phyloP scores from a whole-genome alignment of 2,888 invertebrate species.

The Plebejus melissa region DNA sequence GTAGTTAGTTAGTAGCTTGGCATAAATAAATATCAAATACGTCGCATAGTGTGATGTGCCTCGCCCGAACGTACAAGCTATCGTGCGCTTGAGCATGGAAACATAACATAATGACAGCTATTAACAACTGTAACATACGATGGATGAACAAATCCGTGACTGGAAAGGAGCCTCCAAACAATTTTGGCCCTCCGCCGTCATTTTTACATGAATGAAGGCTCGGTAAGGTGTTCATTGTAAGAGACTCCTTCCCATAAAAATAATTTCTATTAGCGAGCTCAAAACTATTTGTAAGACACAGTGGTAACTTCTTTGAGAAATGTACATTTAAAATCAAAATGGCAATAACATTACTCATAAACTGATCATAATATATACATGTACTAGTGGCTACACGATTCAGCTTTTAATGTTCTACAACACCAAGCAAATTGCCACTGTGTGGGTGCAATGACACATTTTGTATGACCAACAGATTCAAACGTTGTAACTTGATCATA shows the following conservation, averaged over 20 bases:
- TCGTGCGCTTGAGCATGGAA: neutral
- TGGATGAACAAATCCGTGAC: neutral
- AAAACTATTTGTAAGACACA: conserved; percentile 21
- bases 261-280: conserved; percentile 7
- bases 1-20: neutral
- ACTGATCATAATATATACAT: conserved; percentile 1
- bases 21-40: neutral
- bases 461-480: neutral
- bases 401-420: neutral
- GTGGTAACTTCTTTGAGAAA: conserved; percentile 26
- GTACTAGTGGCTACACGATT: neutral
- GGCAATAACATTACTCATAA: conserved; percentile 23
- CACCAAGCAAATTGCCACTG: conserved; percentile 11
- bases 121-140: neutral
- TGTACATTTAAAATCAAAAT: conserved; percentile 21
- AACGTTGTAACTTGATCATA: neutral
- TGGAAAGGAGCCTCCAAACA: conserved; percentile 12
- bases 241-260: neutral
- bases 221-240: neutral
- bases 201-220: neutral
- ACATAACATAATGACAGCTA: conserved; percentile 19
- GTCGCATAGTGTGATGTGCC: neutral
- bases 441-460: neutral
- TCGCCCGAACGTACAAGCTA: neutral
- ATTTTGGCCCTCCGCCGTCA: neutral